Evolutionary conservation across 2,113 vertebrate genomes (phyloP).

Genomic region (Hystrix brachyura): DNA sequence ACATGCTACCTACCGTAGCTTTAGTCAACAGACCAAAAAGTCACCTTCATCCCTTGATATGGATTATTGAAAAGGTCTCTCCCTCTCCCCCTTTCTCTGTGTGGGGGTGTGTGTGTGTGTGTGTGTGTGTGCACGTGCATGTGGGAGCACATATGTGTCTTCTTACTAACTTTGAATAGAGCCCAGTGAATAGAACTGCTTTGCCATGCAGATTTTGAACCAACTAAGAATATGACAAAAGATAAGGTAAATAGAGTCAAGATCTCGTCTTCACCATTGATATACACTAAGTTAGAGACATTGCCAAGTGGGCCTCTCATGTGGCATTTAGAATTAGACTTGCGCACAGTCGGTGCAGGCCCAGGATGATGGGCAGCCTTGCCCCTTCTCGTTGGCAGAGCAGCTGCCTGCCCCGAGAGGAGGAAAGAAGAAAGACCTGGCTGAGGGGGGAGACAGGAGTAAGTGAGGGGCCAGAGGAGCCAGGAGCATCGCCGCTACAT

Average conservation of each 20-base stretch:
- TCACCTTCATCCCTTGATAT: not conserved
- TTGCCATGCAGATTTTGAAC: slow-evolving; percentile 18
- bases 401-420: not conserved
- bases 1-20: not conserved
- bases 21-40: not conserved
- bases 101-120: not conserved
- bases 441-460: not conserved
- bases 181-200: not conserved
- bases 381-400: not conserved
- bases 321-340: not conserved
- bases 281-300: not conserved
- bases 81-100: too few species aligned
- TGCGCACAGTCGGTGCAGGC: not conserved
- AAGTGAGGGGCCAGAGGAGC: not conserved
- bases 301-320: not conserved
- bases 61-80: not conserved
- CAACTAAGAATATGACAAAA: slow-evolving; percentile 43
- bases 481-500: not conserved
- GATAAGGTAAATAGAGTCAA: not conserved
- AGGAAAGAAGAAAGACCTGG: not conserved
- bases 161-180: slow-evolving; percentile 6
- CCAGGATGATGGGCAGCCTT: not conserved
- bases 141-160: not conserved
- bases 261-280: not conserved
- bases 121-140: not conserved